Evolutionary conservation across 37 sponge, comb jelly and placozoan genomes (phyloP).

Genomic region (Beroe forskalii): DNA sequence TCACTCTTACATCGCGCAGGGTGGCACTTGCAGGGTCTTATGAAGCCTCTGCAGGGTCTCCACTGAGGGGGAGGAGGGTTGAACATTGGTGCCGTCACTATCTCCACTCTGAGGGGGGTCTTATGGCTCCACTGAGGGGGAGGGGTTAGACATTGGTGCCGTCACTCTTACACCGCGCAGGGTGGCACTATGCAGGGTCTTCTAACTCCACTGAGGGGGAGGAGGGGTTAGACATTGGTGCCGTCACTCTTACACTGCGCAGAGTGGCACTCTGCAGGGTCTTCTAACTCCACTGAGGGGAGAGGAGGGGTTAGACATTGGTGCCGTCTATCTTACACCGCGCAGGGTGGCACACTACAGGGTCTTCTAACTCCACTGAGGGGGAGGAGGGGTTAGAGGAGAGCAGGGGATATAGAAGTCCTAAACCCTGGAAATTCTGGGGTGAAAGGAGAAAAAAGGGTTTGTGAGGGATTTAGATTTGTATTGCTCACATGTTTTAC

Average conservation of each 20-base stretch:
- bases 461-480: neutral
- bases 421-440: no score
- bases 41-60: no score
- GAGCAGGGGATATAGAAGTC: no score
- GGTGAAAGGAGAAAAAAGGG: neutral
- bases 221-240: neutral
- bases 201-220: neutral
- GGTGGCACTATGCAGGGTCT: neutral
- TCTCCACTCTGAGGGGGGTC: neutral
- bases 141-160: neutral
- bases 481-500: neutral
- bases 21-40: no score
- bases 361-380: neutral
- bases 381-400: neutral
- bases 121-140: neutral
- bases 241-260: constrained; percentile 38
- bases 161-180: constrained; percentile 17
- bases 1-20: no score
- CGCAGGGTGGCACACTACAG: constrained; percentile 1
- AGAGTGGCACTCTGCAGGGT: neutral
- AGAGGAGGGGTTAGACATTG: no score
- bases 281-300: neutral
- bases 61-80: neutral
- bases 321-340: constrained; percentile 36
- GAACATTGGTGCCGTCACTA: constrained; percentile 31